Evolutionary conservation across 92 coral and sea anemone species (phyloP).

Genomic region (Palythoa grandiflora): DNA sequence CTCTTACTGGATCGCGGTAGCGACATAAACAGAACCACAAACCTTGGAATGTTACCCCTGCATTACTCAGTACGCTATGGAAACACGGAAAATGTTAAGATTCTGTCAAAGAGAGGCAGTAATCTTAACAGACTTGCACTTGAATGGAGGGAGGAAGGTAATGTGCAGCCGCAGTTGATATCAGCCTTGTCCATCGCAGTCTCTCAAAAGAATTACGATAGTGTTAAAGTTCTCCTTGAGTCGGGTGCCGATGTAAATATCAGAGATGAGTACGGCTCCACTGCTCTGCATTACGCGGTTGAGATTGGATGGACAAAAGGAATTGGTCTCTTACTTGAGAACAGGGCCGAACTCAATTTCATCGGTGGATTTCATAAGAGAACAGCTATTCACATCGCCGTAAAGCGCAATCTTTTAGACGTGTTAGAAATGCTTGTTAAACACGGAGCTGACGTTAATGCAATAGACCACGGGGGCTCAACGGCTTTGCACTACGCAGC

Average conservation of each 20-base stretch:
- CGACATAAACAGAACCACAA: constrained; percentile 30
- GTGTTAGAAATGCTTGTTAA: constrained; percentile 24
- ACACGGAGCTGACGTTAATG: constrained; percentile 51
- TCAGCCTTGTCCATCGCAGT: constrained; percentile 36
- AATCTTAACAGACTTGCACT: constrained; percentile 38
- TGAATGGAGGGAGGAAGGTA: constrained; percentile 10
- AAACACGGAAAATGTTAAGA: constrained; percentile 5
- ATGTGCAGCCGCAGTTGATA: background rate
- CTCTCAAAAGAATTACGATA: constrained; percentile 12
- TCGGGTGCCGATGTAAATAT: constrained; percentile 31
- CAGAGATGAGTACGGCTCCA: constrained; percentile 33
- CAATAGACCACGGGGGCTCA: constrained; percentile 52
- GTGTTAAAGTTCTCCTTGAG: constrained; percentile 9
- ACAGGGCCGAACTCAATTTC: constrained; percentile 6
- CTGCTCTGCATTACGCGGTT: constrained; percentile 25
- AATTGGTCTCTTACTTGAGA: constrained; percentile 1
- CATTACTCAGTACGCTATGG: constrained; percentile 25
- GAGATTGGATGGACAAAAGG: constrained; percentile 35
- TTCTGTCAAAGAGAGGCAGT: constrained; percentile 22
- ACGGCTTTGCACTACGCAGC: constrained; percentile 62
- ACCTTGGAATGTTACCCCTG: constrained; percentile 27
- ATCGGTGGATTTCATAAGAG: constrained; percentile 34
- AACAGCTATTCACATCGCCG: constrained; percentile 61
- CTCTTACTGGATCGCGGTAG: constrained; percentile 40
- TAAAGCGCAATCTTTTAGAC: constrained; percentile 31